These are phyloP conservation scores for Platanista minor DNA, from an alignment of 2,113 vertebrate species.

Conservation along the genomic window DNA sequence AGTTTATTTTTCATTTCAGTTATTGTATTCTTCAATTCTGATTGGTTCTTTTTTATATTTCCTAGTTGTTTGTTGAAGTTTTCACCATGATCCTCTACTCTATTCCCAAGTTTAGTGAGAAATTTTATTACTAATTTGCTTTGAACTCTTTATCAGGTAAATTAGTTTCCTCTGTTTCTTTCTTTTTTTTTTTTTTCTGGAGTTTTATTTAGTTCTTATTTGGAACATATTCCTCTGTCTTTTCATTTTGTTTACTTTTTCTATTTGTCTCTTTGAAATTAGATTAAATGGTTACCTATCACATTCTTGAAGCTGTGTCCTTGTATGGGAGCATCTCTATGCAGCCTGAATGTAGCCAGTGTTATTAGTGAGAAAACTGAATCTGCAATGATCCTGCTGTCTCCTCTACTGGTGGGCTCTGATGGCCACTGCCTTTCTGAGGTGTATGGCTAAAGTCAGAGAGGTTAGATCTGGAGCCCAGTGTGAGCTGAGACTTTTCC, in stretches of 20 bases:
- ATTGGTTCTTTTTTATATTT: too few species aligned
- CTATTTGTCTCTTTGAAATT: background rate
- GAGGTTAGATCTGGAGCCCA: background rate
- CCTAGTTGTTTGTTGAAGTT: too few species aligned
- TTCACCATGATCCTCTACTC: too few species aligned
- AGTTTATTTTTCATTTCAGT: too few species aligned
- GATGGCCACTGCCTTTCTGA: fast-evolving
- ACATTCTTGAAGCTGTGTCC: background rate
- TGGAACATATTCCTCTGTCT: background rate
- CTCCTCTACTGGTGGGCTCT: background rate
- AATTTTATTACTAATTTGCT: too few species aligned
- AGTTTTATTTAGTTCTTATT: background rate
- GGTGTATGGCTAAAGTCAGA: background rate
- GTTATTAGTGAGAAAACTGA: background rate
- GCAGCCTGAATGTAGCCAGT: background rate
- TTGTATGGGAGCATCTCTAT: background rate
- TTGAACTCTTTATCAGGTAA: too few species aligned
- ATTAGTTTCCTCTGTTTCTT: background rate
- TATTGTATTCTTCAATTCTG: too few species aligned
- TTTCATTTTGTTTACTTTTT: background rate
- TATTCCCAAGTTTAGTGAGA: too few species aligned
- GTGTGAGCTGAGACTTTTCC: background rate
- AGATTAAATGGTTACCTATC: background rate
- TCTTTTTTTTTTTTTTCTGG: background rate
- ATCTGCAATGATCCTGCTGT: background rate